Evolutionary conservation across 2,113 vertebrate species (phyloP).

Genomic region (Hippocampus barbouri): DNA sequence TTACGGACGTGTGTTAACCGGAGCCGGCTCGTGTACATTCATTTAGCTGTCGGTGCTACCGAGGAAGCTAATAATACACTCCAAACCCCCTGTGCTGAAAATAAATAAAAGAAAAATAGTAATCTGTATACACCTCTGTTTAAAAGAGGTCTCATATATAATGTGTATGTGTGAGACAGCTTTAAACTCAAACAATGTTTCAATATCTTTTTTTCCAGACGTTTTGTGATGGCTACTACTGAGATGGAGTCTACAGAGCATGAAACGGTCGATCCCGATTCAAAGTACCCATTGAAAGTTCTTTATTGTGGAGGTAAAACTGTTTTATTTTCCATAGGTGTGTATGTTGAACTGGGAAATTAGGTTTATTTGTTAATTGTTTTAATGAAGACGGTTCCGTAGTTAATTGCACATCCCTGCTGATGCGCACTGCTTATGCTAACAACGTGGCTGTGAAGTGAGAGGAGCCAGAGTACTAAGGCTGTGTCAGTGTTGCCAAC

Average conservation of each 20-base stretch:
- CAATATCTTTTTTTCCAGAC: conserved; percentile 37
- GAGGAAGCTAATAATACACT: background rate
- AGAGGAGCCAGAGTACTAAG: too few relatives aligned
- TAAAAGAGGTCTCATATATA: too few relatives aligned
- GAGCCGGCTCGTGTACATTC: conserved; percentile 30
- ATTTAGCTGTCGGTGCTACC: background rate
- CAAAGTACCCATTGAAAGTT: conserved; percentile 85
- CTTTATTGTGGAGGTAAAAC: conserved; percentile 93
- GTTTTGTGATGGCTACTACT: conserved; percentile 76
- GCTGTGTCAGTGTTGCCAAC: too few relatives aligned
- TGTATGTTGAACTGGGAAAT: background rate
- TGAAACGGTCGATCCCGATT: conserved; percentile 69
- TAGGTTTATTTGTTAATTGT: too few relatives aligned
- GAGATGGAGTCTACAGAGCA: conserved; percentile 79
- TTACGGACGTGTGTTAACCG: conserved; percentile 39
- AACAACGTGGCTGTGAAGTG: too few relatives aligned
- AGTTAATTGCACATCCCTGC: too few relatives aligned
- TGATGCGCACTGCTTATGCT: too few relatives aligned
- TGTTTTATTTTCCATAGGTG: background rate
- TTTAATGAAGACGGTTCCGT: too few relatives aligned
- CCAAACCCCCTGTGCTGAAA: background rate
- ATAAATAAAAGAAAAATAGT: background rate
- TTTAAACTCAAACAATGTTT: too few relatives aligned
- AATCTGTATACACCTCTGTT: background rate
- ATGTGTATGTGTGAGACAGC: too few relatives aligned